phyloP scores from a whole-genome alignment of 1,140 invertebrate genomes.

The Choristoneura fumiferana region DNA sequence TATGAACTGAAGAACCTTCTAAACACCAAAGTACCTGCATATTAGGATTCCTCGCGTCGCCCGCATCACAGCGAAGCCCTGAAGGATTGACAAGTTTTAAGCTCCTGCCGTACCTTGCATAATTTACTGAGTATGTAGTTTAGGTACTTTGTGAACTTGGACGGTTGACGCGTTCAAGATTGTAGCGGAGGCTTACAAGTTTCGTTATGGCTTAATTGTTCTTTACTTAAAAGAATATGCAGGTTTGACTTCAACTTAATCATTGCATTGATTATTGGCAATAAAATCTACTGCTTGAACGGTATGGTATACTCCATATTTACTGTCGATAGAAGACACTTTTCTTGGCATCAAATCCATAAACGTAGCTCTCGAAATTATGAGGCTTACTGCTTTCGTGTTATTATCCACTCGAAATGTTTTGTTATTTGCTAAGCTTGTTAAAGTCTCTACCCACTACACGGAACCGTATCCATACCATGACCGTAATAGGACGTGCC shows the following conservation, averaged over 20 bases:
- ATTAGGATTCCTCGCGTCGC: not conserved
- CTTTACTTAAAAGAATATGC: not conserved
- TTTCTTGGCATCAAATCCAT: too few relatives aligned
- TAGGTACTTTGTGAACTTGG: not conserved
- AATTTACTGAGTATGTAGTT: constrained; percentile 1
- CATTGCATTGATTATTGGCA: not conserved
- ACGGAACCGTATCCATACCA: too few relatives aligned
- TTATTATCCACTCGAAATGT: too few relatives aligned
- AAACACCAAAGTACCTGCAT: not conserved
- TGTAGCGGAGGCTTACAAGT: not conserved
- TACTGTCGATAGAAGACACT: too few relatives aligned
- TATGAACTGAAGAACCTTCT: not conserved
- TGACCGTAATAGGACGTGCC: too few relatives aligned
- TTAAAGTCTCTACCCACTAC: too few relatives aligned
- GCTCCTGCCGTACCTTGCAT: not conserved
- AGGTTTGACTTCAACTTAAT: not conserved
- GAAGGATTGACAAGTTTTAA: not conserved
- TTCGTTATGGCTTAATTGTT: constrained; percentile 3
- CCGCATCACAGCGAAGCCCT: not conserved
- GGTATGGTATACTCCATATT: too few relatives aligned
- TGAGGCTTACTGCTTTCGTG: too few relatives aligned
- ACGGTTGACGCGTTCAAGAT: not conserved
- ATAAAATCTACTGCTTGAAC: not conserved
- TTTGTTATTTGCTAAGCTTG: too few relatives aligned
- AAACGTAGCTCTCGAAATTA: too few relatives aligned